Evolutionary conservation across 2,113 vertebrate genomes (phyloP).

Genomic region (Peromyscus polionotus): DNA sequence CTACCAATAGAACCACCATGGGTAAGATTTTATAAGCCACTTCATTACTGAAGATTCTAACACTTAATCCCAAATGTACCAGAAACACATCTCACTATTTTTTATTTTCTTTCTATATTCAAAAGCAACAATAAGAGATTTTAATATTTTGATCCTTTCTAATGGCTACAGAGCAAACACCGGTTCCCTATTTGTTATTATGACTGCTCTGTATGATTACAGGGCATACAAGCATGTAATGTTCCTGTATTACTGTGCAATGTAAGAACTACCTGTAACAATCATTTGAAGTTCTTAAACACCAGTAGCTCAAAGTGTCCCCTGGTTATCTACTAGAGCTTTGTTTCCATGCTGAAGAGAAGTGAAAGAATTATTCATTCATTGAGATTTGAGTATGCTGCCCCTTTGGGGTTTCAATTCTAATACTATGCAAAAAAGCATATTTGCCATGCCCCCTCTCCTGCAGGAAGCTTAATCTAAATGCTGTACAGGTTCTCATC

Average conservation of each 20-base stretch:
- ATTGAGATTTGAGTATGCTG: background rate
- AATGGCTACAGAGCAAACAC: background rate
- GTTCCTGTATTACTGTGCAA: background rate
- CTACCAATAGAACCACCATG: background rate
- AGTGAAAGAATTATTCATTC: background rate
- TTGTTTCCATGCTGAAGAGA: constrained; percentile 6
- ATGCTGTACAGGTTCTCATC: constrained; percentile 54
- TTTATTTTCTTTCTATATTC: background rate
- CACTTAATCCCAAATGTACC: background rate
- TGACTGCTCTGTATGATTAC: background rate
- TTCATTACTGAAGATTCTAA: constrained; percentile 13
- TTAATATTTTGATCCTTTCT: constrained; percentile 11
- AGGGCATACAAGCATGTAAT: background rate
- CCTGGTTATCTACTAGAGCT: background rate
- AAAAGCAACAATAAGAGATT: constrained; percentile 16
- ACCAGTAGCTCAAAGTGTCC: background rate
- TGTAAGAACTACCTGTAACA: background rate
- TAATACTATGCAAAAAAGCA: background rate
- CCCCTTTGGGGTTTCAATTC: background rate
- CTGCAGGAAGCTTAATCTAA: constrained; percentile 64
- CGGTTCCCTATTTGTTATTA: background rate
- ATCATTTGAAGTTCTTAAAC: background rate
- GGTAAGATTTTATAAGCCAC: background rate
- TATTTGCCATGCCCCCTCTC: background rate
- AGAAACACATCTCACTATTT: background rate